Conservation (phyloP, 2,797 vertebrate genomes). For the Tolypeutes matacus region DNA sequence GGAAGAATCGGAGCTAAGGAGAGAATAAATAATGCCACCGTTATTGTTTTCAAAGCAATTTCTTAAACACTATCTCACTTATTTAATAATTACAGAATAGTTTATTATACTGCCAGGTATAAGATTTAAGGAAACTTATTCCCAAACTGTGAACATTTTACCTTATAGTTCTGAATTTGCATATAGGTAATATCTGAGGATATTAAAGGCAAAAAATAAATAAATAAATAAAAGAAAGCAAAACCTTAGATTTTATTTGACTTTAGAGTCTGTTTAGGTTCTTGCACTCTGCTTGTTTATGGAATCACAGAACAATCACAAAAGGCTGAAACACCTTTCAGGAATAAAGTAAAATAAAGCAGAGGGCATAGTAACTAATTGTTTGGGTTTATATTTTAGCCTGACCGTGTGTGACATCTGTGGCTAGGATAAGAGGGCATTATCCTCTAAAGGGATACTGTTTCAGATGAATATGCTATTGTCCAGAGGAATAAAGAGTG, state of each 20-base stretch:
- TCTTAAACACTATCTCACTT: conserved; percentile 58
- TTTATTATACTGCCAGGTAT: conserved; percentile 63
- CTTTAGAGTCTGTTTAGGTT: conserved; percentile 47
- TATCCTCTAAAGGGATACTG: neutral
- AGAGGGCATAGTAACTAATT: neutral
- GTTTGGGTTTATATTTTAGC: neutral
- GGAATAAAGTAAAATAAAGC: conserved; percentile 58
- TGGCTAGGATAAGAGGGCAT: neutral
- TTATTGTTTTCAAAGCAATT: conserved; percentile 58
- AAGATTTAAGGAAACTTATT: conserved; percentile 54
- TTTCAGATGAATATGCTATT: conserved; percentile 38
- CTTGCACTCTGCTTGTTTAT: neutral
- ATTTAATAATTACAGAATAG: conserved; percentile 71
- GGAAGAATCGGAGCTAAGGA: conserved; percentile 35
- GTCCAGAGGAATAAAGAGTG: neutral
- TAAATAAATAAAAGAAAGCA: neutral
- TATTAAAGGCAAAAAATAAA: conserved; percentile 40
- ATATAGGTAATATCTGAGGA: conserved; percentile 1
- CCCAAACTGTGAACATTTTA: conserved; percentile 47
- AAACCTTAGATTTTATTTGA: conserved; percentile 44
- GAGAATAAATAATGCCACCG: conserved; percentile 58
- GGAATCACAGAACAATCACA: neutral
- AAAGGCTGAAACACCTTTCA: neutral
- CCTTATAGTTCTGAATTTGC: conserved; percentile 60
- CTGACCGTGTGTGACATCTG: neutral